Evolutionary conservation across 1,140 invertebrate genomes (phyloP).

Genomic region (Lycorma delicatula): DNA sequence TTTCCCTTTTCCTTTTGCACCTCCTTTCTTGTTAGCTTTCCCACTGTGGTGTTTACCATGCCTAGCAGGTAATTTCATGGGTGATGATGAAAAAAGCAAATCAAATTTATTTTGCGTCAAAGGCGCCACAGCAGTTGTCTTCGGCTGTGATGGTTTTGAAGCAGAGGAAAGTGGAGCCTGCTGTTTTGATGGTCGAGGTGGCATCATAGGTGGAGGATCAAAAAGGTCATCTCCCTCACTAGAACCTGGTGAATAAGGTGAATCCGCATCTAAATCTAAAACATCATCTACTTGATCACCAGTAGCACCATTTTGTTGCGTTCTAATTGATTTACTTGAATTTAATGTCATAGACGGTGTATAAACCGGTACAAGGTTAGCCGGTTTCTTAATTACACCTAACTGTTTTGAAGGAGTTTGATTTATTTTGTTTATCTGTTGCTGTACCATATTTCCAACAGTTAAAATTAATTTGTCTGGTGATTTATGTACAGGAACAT

Average conservation of each 20-base stretch:
- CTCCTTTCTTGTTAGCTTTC: no score
- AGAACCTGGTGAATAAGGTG: constrained; percentile 76
- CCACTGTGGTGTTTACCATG: no score
- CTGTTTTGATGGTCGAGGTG: no score
- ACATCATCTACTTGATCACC: constrained; percentile 22
- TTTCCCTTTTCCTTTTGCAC: no score
- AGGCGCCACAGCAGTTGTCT: no score
- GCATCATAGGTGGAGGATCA: constrained; percentile 56
- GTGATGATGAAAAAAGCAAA: constrained; percentile 45
- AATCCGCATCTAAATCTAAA: constrained; percentile 33
- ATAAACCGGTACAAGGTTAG: constrained; percentile 8
- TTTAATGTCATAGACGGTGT: constrained; percentile 14
- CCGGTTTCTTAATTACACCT: neutral
- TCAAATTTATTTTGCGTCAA: constrained; percentile 50
- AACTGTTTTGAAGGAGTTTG: neutral
- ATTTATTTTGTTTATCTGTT: neutral
- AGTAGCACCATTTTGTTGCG: constrained; percentile 14
- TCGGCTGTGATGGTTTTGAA: no score
- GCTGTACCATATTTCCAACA: constrained; percentile 16
- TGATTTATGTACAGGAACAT: constrained; percentile 17
- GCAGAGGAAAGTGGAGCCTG: no score
- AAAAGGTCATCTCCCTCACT: constrained; percentile 78
- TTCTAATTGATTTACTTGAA: constrained; percentile 8
- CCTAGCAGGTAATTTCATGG: no score
- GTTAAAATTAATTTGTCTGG: constrained; percentile 12